Evolutionary conservation across 2,113 vertebrate genomes (phyloP).

Genomic region (Crotophaga sulcirostris): DNA sequence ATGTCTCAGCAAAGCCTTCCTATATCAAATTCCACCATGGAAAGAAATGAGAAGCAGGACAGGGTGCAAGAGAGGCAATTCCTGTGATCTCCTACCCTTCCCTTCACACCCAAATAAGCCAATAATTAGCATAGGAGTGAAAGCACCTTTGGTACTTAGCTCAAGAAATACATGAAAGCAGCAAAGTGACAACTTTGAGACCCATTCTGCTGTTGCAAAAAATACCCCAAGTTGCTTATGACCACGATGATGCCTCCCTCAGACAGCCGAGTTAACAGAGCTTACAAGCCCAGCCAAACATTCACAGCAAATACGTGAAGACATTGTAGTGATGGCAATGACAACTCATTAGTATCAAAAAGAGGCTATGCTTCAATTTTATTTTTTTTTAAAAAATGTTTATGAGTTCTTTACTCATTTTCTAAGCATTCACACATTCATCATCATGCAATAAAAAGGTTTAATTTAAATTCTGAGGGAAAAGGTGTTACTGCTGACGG

Average conservation of each 20-base stretch:
- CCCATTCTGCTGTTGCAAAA: neutral
- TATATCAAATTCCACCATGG: neutral
- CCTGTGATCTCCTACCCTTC: neutral
- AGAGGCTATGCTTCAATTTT: neutral
- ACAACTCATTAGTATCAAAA: neutral
- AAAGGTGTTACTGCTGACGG: neutral
- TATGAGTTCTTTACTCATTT: neutral
- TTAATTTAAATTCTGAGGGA: neutral
- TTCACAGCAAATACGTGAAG: neutral
- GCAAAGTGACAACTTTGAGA: neutral
- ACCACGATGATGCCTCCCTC: neutral
- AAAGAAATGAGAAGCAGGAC: neutral
- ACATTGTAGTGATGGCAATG: neutral
- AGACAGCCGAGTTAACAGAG: neutral
- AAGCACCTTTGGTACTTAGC: neutral
- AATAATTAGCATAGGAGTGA: neutral
- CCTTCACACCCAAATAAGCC: neutral
- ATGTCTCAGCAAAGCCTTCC: neutral
- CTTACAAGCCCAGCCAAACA: neutral
- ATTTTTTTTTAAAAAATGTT: neutral
- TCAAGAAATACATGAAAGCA: neutral
- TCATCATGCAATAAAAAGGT: neutral
- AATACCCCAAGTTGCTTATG: fast-evolving
- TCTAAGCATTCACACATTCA: neutral
- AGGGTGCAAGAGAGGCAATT: neutral